These are phyloP conservation scores for Papilio protenor DNA, from an alignment of 2,888 invertebrate genomes.

Conservation along the genomic window DNA sequence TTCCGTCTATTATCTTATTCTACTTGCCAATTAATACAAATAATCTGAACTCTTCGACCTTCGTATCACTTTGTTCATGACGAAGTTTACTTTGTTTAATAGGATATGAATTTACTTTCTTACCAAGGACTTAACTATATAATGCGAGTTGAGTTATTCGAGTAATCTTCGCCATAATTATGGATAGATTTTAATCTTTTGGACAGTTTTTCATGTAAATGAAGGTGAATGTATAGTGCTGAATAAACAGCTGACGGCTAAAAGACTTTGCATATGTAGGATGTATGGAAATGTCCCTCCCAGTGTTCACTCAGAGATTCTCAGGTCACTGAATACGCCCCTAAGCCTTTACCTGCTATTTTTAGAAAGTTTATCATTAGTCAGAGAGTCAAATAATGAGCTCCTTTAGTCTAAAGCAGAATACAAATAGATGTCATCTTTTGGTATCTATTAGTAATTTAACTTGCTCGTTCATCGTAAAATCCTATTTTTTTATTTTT, in stretches of 20 bases:
- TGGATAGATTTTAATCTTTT: neutral
- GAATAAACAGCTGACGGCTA: neutral
- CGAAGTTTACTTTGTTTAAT: neutral
- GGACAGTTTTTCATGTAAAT: neutral
- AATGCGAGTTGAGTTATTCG: too few species aligned
- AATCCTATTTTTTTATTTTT: neutral
- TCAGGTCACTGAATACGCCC: neutral
- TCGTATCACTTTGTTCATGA: neutral
- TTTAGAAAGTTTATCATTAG: neutral
- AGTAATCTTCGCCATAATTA: neutral
- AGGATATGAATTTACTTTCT: neutral
- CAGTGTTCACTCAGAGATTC: neutral
- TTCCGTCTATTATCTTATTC: neutral
- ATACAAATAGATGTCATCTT: neutral
- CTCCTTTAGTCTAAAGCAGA: neutral
- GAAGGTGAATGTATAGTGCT: neutral
- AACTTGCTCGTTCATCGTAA: neutral
- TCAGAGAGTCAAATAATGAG: neutral
- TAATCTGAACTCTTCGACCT: neutral
- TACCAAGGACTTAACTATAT: too few species aligned
- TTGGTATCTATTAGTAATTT: neutral
- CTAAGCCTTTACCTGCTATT: neutral
- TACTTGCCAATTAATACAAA: slow-evolving; percentile 1
- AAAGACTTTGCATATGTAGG: neutral
- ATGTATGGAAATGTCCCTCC: neutral